Percentiles rank a stretch among this genome's conserved stretches.
phyloP scores from a whole-genome alignment of 2,888 invertebrate genomes.

The Celastrina argiolus region DNA sequence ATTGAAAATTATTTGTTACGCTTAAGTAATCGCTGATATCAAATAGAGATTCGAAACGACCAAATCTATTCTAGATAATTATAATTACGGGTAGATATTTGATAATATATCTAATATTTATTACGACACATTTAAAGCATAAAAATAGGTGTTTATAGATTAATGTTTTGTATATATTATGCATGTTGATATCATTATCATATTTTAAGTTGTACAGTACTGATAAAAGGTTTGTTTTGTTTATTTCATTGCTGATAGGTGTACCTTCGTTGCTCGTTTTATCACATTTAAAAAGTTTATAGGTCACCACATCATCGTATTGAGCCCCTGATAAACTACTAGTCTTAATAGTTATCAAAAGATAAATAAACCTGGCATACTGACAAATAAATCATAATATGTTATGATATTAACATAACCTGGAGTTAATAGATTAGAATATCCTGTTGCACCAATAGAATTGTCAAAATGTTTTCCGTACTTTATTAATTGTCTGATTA shows the following conservation, averaged over 20 bases:
- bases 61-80: background rate
- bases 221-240: background rate
- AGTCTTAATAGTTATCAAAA: conserved; percentile 14
- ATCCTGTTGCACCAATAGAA: background rate
- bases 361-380: background rate
- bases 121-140: conserved; percentile 10
- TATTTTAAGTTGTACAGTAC: background rate
- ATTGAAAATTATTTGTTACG: background rate
- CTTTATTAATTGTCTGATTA: background rate
- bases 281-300: conserved; percentile 9
- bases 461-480: background rate
- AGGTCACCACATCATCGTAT: background rate
- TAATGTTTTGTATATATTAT: background rate
- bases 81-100: no score
- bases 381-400: background rate
- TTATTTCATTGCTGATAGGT: background rate
- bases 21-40: background rate
- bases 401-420: background rate
- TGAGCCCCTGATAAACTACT: conserved; percentile 13
- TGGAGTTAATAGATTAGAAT: background rate
- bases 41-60: background rate
- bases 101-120: background rate
- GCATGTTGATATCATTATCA: background rate
- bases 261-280: conserved; percentile 17
- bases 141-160: background rate